phyloP scores from a whole-genome alignment of 2,888 invertebrate genomes.

The Sesia bembeciformis region DNA sequence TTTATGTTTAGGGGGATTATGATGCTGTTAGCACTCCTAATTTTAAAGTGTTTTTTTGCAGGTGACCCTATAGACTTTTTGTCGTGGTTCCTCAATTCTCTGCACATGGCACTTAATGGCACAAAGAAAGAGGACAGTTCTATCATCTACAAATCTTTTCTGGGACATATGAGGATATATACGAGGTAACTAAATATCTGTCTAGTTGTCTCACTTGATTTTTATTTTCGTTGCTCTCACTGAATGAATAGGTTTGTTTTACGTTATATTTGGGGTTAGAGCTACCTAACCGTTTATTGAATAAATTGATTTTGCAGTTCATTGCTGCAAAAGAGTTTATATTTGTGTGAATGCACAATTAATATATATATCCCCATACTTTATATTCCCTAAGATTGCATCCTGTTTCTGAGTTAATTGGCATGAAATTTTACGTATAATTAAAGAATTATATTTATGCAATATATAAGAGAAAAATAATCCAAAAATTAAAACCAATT shows the following conservation, averaged over 20 bases:
- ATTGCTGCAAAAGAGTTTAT: too few relatives aligned
- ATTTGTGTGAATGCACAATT: too few relatives aligned
- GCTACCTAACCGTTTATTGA: too few relatives aligned
- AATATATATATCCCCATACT: too few relatives aligned
- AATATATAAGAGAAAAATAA: background rate
- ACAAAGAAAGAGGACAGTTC: constrained; percentile 91
- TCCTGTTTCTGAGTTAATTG: background rate
- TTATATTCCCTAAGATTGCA: too few relatives aligned
- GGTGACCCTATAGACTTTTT: constrained; percentile 98
- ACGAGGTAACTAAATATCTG: constrained; percentile 69
- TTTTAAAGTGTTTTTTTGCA: constrained; percentile 26
- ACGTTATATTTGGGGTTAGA: too few relatives aligned
- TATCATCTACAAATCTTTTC: constrained; percentile 95
- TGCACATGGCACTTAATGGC: constrained; percentile 95
- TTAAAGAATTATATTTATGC: background rate
- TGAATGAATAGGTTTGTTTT: too few relatives aligned
- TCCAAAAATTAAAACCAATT: too few relatives aligned
- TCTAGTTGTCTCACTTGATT: too few relatives aligned
- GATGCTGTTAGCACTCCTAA: too few relatives aligned
- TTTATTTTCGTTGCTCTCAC: too few relatives aligned
- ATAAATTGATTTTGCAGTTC: too few relatives aligned
- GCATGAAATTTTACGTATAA: background rate
- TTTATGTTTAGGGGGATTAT: constrained; percentile 8
- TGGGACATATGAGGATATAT: constrained; percentile 92
- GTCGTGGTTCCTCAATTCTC: constrained; percentile 97